These are phyloP conservation scores for Horisme vitalbata DNA, from an alignment of 2,888 invertebrate species.

Conservation along the genomic window DNA sequence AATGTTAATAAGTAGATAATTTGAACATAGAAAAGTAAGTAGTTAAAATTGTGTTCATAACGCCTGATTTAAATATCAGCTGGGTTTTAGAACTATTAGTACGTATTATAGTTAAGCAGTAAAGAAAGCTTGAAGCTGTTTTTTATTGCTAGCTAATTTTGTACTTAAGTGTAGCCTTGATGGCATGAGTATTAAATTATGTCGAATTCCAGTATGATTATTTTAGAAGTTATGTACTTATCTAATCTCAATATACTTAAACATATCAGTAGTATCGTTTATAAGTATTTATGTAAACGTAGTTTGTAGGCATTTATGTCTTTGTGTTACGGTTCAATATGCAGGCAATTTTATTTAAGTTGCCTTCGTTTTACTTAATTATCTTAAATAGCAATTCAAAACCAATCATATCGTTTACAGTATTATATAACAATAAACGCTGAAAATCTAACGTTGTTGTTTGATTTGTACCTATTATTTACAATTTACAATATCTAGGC, in stretches of 20 bases:
- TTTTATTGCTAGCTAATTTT: constrained; percentile 1
- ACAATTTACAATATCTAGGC: constrained; percentile 21
- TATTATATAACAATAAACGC: constrained; percentile 49
- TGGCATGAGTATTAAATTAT: neutral
- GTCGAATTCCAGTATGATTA: constrained; percentile 8
- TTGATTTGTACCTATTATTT: constrained; percentile 54
- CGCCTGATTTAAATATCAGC: neutral
- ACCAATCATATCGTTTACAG: constrained; percentile 17
- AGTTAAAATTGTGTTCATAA: neutral
- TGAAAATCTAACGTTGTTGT: constrained; percentile 54
- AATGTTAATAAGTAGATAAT: constrained; percentile 1
- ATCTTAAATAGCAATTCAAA: constrained; percentile 5
- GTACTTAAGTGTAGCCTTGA: constrained; percentile 8
- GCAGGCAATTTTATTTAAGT: too few relatives aligned
- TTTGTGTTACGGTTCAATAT: too few relatives aligned
- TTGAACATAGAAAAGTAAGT: neutral
- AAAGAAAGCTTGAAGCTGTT: constrained; percentile 1
- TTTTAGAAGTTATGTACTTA: neutral
- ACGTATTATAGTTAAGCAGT: neutral
- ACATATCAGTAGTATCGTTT: constrained; percentile 21
- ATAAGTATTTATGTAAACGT: constrained; percentile 19
- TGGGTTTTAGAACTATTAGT: neutral
- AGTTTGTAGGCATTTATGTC: too few relatives aligned
- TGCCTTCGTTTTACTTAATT: constrained; percentile 1
- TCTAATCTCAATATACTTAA: constrained; percentile 6